phyloP scores from a whole-genome alignment of 2,113 vertebrate genomes.

The Corvus hawaiiensis region DNA sequence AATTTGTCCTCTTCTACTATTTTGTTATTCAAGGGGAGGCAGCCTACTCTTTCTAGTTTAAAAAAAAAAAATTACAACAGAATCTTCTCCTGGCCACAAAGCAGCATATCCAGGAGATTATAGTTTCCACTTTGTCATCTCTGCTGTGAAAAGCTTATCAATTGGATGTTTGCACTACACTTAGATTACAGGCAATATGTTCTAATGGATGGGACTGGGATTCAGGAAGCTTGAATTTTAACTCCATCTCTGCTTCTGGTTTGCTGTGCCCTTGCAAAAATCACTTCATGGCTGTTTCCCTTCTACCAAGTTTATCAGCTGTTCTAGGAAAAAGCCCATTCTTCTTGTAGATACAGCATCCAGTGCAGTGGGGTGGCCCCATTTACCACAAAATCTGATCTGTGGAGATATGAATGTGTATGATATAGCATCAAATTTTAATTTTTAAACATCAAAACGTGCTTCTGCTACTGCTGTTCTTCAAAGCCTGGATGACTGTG shows the following conservation, averaged over 20 bases:
- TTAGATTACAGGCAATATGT: neutral
- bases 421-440: neutral
- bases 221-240: neutral
- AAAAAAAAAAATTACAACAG: neutral
- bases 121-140: constrained; percentile 10
- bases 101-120: constrained; percentile 12
- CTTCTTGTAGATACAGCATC: neutral
- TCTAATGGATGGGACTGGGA: neutral
- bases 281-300: neutral
- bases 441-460: neutral
- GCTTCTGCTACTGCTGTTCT: neutral
- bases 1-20: neutral
- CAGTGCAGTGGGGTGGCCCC: neutral
- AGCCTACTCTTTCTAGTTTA: neutral
- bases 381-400: neutral
- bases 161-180: neutral
- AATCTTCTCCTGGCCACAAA: constrained; percentile 11
- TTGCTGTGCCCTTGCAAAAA: neutral
- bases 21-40: neutral
- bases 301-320: neutral
- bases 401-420: neutral
- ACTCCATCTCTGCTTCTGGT: neutral
- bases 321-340: neutral
- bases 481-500: neutral
- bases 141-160: constrained; percentile 42